A percentile compares a stretch with the other conserved stretches of the same genome.
These are phyloP conservation scores for Hydropsyche betteni DNA, from an alignment of 2,888 invertebrate species.

Conservation along the genomic window DNA sequence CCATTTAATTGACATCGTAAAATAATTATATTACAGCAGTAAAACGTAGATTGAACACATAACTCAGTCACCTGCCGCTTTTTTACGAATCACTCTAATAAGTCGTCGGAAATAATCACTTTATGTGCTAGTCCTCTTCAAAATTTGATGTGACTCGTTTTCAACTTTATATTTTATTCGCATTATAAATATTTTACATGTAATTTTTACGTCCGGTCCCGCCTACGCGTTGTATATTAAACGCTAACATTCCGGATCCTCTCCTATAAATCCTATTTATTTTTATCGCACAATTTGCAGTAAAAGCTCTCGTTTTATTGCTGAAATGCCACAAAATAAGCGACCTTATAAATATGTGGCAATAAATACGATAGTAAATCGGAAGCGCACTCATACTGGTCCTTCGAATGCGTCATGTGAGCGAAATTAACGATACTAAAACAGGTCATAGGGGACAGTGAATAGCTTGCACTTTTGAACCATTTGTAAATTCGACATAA, in stretches of 20 bases:
- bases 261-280: constrained; percentile 26
- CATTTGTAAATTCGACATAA: too few species aligned
- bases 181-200: background rate
- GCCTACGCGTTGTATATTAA: constrained; percentile 5
- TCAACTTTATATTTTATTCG: too few species aligned
- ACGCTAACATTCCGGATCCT: constrained; percentile 23
- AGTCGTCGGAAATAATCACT: too few species aligned
- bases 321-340: constrained; percentile 25
- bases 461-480: too few species aligned
- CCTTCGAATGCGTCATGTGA: too few species aligned
- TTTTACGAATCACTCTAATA: too few species aligned
- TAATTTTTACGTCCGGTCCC: background rate
- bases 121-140: too few species aligned
- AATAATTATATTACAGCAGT: constrained; percentile 21
- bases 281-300: constrained; percentile 32
- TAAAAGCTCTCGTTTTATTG: constrained; percentile 23
- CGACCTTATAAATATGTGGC: constrained; percentile 12
- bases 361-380: constrained; percentile 21
- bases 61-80: too few species aligned
- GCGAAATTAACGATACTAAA: too few species aligned
- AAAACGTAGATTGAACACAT: background rate
- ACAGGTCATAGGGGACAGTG: too few species aligned
- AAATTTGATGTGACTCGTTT: too few species aligned
- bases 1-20: constrained; percentile 13
- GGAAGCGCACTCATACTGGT: background rate